Evolutionary conservation across 2,113 vertebrate genomes (phyloP), one percentile per base, ranked within the genome.

Genomic region (Stictonetta naevosa): DNA sequence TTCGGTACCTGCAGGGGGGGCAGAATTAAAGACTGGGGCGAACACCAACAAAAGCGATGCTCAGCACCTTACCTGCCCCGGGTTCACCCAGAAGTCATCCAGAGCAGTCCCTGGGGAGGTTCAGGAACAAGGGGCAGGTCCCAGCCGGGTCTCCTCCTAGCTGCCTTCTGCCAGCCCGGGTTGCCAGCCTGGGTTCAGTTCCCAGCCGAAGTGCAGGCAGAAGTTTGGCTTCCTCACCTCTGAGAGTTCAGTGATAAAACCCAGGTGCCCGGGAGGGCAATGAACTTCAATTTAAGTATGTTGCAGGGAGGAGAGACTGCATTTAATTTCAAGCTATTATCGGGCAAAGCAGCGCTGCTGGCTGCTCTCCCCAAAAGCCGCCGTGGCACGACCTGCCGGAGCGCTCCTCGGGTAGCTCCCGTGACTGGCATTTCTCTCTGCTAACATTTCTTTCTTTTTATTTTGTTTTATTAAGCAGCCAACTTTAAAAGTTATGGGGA

Each of bases 281-380:
- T 19, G 91, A 83, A 87, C 28, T 52, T 68, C 28, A n/a, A 60
- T 42, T 86, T 66, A 21, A 66, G 63, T 42, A 40, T 11, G 44
- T 71, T 48, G 60, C 53, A 67, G 36, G 76, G 66, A n/a, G 80
- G 55, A 76, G 88, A 64, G 72, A 11, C 4, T 19, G 71, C n/a
- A 85, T 94, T 83, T 95, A 34, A 33, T 72, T 89, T 76, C 91
- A 94, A 79, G 36, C 11, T 10, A 4, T 44, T 63, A 11, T 10
- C 71, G 26, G 69, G 81, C 66, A 83, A 71, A 58, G 86, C 66
- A 94, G 85, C 71, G 16, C 86, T 79, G 80, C 83, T 40, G 48
- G 33, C 67, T 79, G 73, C 40, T 67, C 62, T 6, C 85, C 60
- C 86, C 53, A 53, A 44, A 76, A 79, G 34, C 48, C 16, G 48